Evolutionary conservation across 2,797 vertebrate genomes (phyloP).

Genomic region (Neosilurus mollespiculum): DNA sequence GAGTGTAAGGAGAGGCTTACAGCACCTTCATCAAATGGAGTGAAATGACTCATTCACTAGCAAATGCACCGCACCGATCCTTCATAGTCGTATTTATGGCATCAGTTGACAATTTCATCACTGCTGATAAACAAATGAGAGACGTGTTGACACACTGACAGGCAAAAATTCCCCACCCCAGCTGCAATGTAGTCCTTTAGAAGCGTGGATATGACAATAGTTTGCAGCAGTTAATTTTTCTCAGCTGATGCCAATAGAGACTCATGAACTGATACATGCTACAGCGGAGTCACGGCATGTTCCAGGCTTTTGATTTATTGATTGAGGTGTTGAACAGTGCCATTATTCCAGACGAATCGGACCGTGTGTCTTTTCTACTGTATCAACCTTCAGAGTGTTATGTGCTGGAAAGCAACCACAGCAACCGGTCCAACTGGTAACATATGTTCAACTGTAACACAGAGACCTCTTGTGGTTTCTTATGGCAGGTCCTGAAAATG

Average conservation of each 20-base stretch:
- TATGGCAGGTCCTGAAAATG: conserved; percentile 28
- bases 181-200: conserved; percentile 12
- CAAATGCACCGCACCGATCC: conserved; percentile 50
- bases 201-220: background rate
- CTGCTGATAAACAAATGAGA: conserved; percentile 32
- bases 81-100: conserved; percentile 29
- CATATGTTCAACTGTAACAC: conserved; percentile 40
- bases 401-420: conserved; percentile 42
- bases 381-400: conserved; percentile 35
- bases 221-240: conserved; percentile 3
- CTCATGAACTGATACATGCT: background rate
- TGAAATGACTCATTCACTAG: conserved; percentile 51
- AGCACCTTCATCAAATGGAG: conserved; percentile 51
- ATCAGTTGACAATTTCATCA: conserved; percentile 36
- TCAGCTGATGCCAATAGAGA: background rate
- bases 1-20: conserved; percentile 46
- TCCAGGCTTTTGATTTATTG: conserved; percentile 46
- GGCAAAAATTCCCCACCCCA: conserved; percentile 22
- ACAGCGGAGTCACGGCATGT: conserved; percentile 8
- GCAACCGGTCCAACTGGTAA: conserved; percentile 39
- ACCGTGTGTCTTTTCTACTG: conserved; percentile 26
- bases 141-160: conserved; percentile 38
- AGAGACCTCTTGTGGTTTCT: conserved; percentile 57
- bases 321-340: conserved; percentile 18
- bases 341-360: conserved; percentile 45